Evolutionary conservation across 2,888 invertebrate species (phyloP).

Genomic region (Hyposoter dolosus): DNA sequence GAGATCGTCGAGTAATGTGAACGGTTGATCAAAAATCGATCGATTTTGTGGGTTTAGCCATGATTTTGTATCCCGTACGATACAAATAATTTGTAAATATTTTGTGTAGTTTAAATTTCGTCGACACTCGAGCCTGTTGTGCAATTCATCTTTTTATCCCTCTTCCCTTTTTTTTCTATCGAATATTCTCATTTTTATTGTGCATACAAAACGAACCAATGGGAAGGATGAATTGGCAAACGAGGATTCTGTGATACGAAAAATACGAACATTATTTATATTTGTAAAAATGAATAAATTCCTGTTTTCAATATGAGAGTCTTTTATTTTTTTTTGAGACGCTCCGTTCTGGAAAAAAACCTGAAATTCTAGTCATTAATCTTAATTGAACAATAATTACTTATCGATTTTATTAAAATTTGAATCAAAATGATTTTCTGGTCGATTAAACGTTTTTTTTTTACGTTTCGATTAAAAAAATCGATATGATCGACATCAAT

Average conservation of each 20-base stretch:
- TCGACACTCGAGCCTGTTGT: neutral
- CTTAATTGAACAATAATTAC: no score
- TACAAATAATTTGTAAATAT: slow-evolving; percentile 41
- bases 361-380: no score
- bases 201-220: neutral
- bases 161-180: neutral
- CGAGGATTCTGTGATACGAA: slow-evolving; percentile 30
- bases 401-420: neutral
- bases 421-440: neutral
- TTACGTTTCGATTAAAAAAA: neutral
- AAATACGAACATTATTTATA: slow-evolving; percentile 61
- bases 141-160: slow-evolving; percentile 4
- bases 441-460: neutral
- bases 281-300: slow-evolving; percentile 60
- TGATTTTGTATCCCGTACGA: slow-evolving; percentile 4
- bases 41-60: neutral
- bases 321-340: neutral
- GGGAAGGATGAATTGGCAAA: neutral
- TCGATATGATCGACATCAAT: neutral
- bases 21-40: neutral
- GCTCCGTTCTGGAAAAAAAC: no score
- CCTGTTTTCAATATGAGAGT: neutral
- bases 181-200: neutral
- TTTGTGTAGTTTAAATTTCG: neutral
- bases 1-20: slow-evolving; percentile 19